These are phyloP conservation scores for Cardiocondyla obscurior DNA, from an alignment of 1,140 invertebrate species.

Conservation along the genomic window DNA sequence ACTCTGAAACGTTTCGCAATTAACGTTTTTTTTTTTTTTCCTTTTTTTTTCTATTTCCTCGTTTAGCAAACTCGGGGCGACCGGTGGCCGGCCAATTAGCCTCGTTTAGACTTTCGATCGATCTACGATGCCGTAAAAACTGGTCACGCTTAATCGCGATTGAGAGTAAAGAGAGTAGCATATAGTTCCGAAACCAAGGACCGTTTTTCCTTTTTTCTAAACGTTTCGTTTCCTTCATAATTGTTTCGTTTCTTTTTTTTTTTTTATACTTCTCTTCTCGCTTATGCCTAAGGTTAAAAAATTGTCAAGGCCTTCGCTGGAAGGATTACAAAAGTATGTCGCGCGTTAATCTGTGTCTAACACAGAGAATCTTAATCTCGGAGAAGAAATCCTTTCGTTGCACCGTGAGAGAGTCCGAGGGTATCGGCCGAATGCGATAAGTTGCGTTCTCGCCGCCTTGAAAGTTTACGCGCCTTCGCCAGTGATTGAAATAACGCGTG, in stretches of 20 bases:
- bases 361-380: constrained; percentile 16
- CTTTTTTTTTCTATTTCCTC: no score
- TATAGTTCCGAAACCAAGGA: constrained; percentile 18
- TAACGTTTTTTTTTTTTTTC: constrained; percentile 11
- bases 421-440: neutral
- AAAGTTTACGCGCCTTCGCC: neutral
- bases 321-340: constrained; percentile 65
- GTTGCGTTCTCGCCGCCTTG: neutral
- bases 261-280: constrained; percentile 10
- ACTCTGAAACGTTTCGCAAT: neutral
- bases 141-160: neutral
- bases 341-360: constrained; percentile 28
- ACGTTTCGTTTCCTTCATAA: neutral
- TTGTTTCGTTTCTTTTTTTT: neutral
- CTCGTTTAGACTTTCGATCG: constrained; percentile 13
- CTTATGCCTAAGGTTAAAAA: constrained; percentile 68
- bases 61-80: neutral
- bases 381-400: constrained; percentile 6
- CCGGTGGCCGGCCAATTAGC: neutral
- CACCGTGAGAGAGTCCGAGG: neutral
- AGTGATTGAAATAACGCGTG: neutral
- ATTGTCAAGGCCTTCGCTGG: constrained; percentile 68
- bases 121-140: constrained; percentile 19
- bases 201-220: neutral
- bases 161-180: constrained; percentile 3